A percentile compares a stretch with the other conserved stretches of the same genome.
Evolutionary conservation across 2,797 vertebrate species (phyloP).

Genomic region (Peromyscus aztecus): DNA sequence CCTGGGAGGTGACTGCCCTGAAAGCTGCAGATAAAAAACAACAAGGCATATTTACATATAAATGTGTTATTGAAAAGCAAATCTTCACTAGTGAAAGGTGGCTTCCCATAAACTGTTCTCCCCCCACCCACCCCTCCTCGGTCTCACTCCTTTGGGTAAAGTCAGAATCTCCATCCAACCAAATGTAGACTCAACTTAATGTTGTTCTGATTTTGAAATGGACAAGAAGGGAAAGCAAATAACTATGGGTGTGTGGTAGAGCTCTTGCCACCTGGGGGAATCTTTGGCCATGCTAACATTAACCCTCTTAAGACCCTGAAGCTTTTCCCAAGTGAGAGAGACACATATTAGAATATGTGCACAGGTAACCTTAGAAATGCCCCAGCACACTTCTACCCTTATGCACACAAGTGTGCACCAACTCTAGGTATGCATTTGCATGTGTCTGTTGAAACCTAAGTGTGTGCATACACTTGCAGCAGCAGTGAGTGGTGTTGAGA

Average conservation of each 20-base stretch:
- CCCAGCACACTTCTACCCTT: not conserved
- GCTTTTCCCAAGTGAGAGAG: not conserved
- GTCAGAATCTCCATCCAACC: not conserved
- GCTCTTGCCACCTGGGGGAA: not conserved
- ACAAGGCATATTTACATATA: slow-evolving; percentile 58
- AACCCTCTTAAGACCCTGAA: not conserved
- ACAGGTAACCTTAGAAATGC: not conserved
- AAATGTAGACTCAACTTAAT: not conserved
- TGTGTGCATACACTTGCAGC: accelerated
- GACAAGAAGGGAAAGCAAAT: not conserved
- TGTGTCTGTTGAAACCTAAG: accelerated
- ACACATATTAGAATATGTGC: not conserved
- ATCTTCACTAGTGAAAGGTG: slow-evolving; percentile 30
- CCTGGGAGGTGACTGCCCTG: not conserved
- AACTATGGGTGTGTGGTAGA: accelerated
- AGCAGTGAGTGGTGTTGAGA: not conserved
- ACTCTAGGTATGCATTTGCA: not conserved
- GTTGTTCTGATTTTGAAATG: not conserved
- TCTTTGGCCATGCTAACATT: accelerated
- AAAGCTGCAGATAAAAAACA: slow-evolving; percentile 62
- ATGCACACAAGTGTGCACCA: not conserved
- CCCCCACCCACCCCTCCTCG: too few relatives aligned
- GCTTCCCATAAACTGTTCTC: not conserved
- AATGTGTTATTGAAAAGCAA: slow-evolving; percentile 32
- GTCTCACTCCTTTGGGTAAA: not conserved